Conservation (phyloP, 2,797 vertebrate genomes). For the Bradypodion ventrale region DNA sequence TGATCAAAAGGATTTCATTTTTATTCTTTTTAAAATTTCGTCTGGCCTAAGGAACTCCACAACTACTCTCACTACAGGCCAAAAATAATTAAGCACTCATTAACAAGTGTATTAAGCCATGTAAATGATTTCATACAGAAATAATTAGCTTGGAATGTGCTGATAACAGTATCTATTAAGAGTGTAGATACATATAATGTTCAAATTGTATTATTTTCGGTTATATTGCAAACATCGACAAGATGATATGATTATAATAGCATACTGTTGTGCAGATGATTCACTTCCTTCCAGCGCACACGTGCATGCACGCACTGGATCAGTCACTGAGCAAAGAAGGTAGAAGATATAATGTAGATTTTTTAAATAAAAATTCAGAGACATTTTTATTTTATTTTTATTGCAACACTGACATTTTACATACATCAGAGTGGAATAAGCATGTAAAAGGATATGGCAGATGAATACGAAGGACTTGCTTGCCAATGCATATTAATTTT, state of each 20-base stretch:
- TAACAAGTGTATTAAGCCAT: slow-evolving; percentile 46
- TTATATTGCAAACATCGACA: not conserved
- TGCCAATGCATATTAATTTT: too few relatives aligned
- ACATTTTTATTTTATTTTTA: too few relatives aligned
- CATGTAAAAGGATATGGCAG: too few relatives aligned
- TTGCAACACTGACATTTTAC: too few relatives aligned
- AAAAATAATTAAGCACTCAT: slow-evolving; percentile 25
- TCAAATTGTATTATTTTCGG: not conserved
- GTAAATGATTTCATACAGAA: slow-evolving; percentile 55
- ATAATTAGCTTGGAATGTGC: slow-evolving; percentile 49
- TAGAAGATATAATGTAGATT: not conserved
- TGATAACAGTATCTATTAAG: slow-evolving; percentile 47
- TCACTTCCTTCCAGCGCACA: not conserved
- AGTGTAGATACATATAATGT: not conserved
- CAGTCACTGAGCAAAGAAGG: not conserved
- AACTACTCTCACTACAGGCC: not conserved
- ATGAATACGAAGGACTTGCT: too few relatives aligned
- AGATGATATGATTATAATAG: not conserved
- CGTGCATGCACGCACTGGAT: not conserved
- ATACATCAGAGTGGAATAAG: too few relatives aligned
- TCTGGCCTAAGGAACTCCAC: slow-evolving; percentile 1
- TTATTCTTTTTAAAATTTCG: not conserved
- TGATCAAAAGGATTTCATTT: not conserved
- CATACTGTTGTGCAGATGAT: not conserved
- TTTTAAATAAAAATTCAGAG: not conserved